Evolutionary conservation across 2,888 invertebrate genomes (phyloP), one percentile per base, ranked within the genome.

Genomic region (Drosophila quinaria): DNA sequence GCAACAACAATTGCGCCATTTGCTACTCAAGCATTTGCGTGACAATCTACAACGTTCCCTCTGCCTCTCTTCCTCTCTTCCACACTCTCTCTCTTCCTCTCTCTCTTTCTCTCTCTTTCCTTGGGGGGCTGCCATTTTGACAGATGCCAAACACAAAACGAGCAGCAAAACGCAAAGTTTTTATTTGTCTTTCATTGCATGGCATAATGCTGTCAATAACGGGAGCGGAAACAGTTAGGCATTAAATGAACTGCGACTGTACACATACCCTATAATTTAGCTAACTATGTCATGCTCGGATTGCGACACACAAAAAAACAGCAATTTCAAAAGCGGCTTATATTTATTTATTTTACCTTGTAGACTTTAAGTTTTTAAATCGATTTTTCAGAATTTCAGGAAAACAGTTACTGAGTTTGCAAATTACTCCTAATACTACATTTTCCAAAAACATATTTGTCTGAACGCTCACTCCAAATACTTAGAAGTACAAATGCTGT

Each of bases 81-180:
- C 29, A 11, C 11, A 0, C 6, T 31, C 11, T 6, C 10, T 11
- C 11, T 9, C 29, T 31, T 4, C 4, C 8, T 3, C 29, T n/a
- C 29, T 11, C 11, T 25, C 2, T 17, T n/a, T n/a, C n/a, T n/a
- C n/a, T n/a, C n/a, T n/a, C n/a, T n/a, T n/a, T 1, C 17, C 4
- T 49, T 11, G 22, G n/a, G 42, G 22, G 22, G 25, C 37, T 62
- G 81, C 65, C 79, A 81, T 78, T 81, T 81, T 81, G 80, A 81
- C 85, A 84, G 85, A 84, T 81, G 81, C 81, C 85, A 84, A 84
- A 79, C 67, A 70, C 79, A 84, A 84, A 66, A 68, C 74, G 84
- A 74, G 83, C 78, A 83, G 70, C 74, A 76, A 70, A 83, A 84
- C 74, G 68, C 63, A 66, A 80, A 60, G 74, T 81, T 80, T 80